Percentiles rank a stretch among this genome's conserved stretches.
These are phyloP conservation scores for Nomada goodeniana DNA, from an alignment of 2,888 invertebrate genomes.

Conservation along the genomic window DNA sequence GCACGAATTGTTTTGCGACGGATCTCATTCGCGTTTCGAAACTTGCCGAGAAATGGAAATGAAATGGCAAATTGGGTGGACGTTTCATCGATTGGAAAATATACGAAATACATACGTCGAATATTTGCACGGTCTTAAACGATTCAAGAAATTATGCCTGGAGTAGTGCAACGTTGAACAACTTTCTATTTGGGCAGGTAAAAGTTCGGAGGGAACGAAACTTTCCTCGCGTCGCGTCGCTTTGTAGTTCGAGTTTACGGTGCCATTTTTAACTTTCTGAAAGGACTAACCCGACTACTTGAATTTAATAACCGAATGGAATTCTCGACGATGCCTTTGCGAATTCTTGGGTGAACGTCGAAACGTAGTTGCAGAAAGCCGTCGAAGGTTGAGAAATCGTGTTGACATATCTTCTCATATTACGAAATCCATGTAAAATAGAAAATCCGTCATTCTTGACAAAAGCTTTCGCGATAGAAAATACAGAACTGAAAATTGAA, in stretches of 20 bases:
- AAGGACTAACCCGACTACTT: background rate
- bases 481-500: too few relatives aligned
- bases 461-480: too few relatives aligned
- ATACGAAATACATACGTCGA: too few relatives aligned
- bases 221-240: background rate
- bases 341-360: background rate
- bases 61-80: too few relatives aligned
- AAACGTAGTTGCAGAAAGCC: background rate
- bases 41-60: too few relatives aligned
- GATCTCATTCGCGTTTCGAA: too few relatives aligned
- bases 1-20: too few relatives aligned
- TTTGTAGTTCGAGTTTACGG: conserved; percentile 20
- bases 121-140: background rate
- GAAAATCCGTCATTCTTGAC: too few relatives aligned
- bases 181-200: conserved; percentile 4
- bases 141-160: background rate
- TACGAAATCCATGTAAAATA: too few relatives aligned
- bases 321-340: background rate
- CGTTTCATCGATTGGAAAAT: too few relatives aligned
- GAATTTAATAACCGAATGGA: conserved; percentile 17
- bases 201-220: conserved; percentile 6
- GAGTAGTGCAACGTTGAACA: background rate
- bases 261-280: conserved; percentile 13
- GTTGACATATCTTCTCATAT: too few relatives aligned
- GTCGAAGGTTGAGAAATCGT: too few relatives aligned